A percentile compares a stretch with the other conserved stretches of the same genome.
These are phyloP conservation scores for Elgaria multicarinata DNA, from an alignment of 2,113 vertebrate genomes.

Conservation along the genomic window DNA sequence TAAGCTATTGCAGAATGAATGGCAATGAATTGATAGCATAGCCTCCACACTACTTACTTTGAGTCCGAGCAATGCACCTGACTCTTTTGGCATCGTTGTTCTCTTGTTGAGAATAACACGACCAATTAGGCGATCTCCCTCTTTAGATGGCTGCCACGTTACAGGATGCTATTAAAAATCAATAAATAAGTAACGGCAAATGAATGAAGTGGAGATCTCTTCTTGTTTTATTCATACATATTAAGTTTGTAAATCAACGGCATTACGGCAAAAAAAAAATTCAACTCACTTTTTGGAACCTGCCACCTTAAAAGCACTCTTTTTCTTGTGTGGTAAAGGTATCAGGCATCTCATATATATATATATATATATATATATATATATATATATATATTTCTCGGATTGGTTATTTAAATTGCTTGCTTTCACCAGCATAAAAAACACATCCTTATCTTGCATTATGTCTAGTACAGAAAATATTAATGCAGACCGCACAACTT, in stretches of 20 bases:
- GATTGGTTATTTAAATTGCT: neutral
- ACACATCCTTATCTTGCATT: neutral
- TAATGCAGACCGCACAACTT: neutral
- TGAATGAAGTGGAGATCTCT: neutral
- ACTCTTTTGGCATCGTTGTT: constrained; percentile 95
- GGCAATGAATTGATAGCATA: neutral
- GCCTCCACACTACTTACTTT: constrained; percentile 82
- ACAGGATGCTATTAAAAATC: constrained; percentile 88
- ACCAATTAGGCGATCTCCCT: constrained; percentile 96
- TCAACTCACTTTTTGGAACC: neutral
- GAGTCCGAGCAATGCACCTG: constrained; percentile 92
- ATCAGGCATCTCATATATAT: neutral
- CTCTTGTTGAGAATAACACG: constrained; percentile 97
- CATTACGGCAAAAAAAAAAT: neutral
- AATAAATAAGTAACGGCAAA: constrained; percentile 34
- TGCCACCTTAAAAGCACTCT: neutral
- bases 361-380: too few species aligned
- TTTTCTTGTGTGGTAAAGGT: neutral
- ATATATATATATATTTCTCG: neutral
- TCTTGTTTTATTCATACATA: neutral
- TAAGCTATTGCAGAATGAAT: neutral
- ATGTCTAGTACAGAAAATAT: neutral
- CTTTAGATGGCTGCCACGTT: constrained; percentile 98
- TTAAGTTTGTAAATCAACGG: neutral
- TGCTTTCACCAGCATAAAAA: neutral